Evolutionary conservation across 1,140 invertebrate genomes (phyloP), one percentile per base, ranked within the genome.

Genomic region (Orchestia grillus): DNA sequence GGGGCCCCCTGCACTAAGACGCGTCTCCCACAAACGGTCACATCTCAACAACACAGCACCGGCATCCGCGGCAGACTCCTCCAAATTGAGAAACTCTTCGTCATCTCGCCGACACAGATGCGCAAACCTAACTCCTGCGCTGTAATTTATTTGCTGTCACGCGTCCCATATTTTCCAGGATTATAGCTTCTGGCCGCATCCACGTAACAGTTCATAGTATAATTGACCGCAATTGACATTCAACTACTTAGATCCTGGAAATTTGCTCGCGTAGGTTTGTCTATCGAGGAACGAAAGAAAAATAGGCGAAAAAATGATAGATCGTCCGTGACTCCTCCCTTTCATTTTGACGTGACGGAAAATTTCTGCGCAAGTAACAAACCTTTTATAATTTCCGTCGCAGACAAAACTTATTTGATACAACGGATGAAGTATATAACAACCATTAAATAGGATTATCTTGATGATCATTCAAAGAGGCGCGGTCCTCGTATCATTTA

Each of bases 71-170:
- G 36, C n/a, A 42, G 88, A 90, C 88, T 41, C 88, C 43, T 19
- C 88, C 43, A 42, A 36, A 43, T 42, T 11, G 11, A 90, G 88
- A 43, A 90, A 90, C 41, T 90, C 28, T 3, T 28, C 3, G 88
- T 42, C 88, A 90, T 42, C 88, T 77, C 41, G 41, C 41, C 88
- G 41, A 16, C n/a, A 90, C 88, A 42, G 88, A 90, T 42, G 88
- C n/a, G 88, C 47, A 53, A 53, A 87, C 8, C 36, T 41, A 15
- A 87, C 4, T 4, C 88, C 41, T 42, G 3, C 4, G 42, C 88
- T 90, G 88, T 90, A 90, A 90, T 44, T 90, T 90, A 90, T 44
- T 41, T 41, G 88, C 88, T 36, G 62, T 77, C 62, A 77, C 62
- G 62, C 62, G 28, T 77, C 62, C 62, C 62, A 77, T 36, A 77